These are phyloP conservation scores for Heliconius melpomene DNA, from an alignment of 1,140 invertebrate genomes.

Conservation along the genomic window DNA sequence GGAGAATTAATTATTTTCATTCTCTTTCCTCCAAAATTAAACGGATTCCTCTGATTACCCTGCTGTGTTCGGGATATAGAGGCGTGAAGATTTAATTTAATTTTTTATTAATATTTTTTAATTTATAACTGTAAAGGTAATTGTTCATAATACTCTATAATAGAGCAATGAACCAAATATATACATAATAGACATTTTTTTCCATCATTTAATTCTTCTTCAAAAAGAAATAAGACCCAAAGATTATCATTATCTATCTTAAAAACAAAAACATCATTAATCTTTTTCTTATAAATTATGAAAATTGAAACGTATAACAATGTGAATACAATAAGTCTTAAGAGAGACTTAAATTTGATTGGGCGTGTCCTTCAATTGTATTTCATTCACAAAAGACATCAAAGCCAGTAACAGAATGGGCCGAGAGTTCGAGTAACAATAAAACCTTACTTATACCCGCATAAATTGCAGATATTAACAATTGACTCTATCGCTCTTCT, in stretches of 20 bases:
- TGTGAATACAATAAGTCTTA: constrained; percentile 5
- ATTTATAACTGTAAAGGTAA: too few species aligned
- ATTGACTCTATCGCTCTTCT: constrained; percentile 46
- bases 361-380: constrained; percentile 34
- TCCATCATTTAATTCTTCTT: too few species aligned
- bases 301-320: constrained; percentile 10
- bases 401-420: constrained; percentile 37
- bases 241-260: background rate
- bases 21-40: too few species aligned
- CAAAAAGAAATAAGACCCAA: background rate
- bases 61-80: too few species aligned
- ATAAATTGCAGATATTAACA: constrained; percentile 60
- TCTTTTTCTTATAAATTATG: background rate
- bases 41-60: too few species aligned
- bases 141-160: too few species aligned
- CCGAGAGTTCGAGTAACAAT: constrained; percentile 49
- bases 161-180: too few species aligned
- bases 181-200: too few species aligned
- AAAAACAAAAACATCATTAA: constrained; percentile 1
- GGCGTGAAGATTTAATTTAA: too few species aligned
- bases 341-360: constrained; percentile 20
- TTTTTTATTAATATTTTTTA: too few species aligned
- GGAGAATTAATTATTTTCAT: too few species aligned
- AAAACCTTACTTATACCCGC: constrained; percentile 51
- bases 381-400: constrained; percentile 40